phyloP scores from a whole-genome alignment of 2,797 vertebrate species.

The Poliocrania exsul region DNA sequence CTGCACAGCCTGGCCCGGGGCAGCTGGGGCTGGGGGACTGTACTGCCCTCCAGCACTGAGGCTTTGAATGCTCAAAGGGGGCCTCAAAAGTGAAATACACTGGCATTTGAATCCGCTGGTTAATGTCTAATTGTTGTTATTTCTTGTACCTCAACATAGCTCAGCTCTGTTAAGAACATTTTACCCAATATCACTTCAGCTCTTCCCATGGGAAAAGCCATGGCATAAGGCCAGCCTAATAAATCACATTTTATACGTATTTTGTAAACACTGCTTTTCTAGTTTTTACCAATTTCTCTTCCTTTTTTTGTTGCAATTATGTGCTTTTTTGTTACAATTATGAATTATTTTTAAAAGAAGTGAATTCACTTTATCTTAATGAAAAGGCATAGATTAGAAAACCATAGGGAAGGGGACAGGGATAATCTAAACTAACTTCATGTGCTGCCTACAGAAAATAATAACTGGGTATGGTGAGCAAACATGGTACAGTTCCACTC shows the following conservation, averaged over 20 bases:
- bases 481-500: neutral
- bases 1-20: accelerated
- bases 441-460: neutral
- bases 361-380: neutral
- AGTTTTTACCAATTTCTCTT: neutral
- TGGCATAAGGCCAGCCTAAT: neutral
- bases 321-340: neutral
- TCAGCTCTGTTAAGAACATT: neutral
- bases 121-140: neutral
- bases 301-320: neutral
- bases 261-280: neutral
- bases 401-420: neutral
- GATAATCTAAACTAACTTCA: neutral
- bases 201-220: neutral
- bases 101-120: neutral
- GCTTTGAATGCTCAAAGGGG: accelerated
- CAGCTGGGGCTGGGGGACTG: neutral
- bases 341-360: neutral
- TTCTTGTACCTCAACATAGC: neutral
- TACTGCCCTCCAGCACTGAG: neutral
- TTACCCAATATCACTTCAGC: neutral
- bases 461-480: neutral
- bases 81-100: neutral
- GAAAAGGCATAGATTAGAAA: neutral
- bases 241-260: neutral